phyloP scores from a whole-genome alignment of 2,888 invertebrate species.

The Bursaphelenchus okinawaensis region DNA sequence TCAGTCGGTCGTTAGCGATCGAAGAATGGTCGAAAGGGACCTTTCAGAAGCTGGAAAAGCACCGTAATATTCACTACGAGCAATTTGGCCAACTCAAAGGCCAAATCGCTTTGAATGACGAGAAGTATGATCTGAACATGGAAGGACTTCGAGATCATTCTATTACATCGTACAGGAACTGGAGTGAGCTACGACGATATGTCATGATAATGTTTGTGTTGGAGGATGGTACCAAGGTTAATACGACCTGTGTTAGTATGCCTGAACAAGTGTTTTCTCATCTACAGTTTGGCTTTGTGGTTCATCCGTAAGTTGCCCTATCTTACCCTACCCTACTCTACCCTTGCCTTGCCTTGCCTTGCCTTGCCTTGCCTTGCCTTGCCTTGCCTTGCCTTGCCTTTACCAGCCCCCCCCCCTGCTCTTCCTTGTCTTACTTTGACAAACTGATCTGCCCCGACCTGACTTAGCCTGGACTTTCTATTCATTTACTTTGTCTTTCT shows the following conservation, averaged over 20 bases:
- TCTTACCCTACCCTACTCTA: not conserved
- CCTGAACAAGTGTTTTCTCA: slow-evolving; percentile 64
- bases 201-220: slow-evolving; percentile 74
- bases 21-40: slow-evolving; percentile 72
- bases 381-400: too few species aligned
- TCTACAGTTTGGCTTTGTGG: slow-evolving; percentile 65
- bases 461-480: not conserved
- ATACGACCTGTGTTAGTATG: slow-evolving; percentile 73
- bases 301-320: slow-evolving; percentile 37
- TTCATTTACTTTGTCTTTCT: not conserved
- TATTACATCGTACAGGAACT: slow-evolving; percentile 64
- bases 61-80: slow-evolving; percentile 77
- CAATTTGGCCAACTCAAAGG: slow-evolving; percentile 61
- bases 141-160: slow-evolving; percentile 75
- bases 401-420: too few species aligned
- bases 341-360: not conserved
- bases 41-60: slow-evolving; percentile 68
- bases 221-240: slow-evolving; percentile 68
- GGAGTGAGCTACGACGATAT: slow-evolving; percentile 52
- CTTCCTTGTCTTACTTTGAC: too few species aligned
- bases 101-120: slow-evolving; percentile 22
- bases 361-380: too few species aligned
- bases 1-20: slow-evolving; percentile 71
- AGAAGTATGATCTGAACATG: slow-evolving; percentile 61
- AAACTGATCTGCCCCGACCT: not conserved